Conservation (phyloP, 2,113 vertebrate species). For the Megaptera novaeangliae region DNA sequence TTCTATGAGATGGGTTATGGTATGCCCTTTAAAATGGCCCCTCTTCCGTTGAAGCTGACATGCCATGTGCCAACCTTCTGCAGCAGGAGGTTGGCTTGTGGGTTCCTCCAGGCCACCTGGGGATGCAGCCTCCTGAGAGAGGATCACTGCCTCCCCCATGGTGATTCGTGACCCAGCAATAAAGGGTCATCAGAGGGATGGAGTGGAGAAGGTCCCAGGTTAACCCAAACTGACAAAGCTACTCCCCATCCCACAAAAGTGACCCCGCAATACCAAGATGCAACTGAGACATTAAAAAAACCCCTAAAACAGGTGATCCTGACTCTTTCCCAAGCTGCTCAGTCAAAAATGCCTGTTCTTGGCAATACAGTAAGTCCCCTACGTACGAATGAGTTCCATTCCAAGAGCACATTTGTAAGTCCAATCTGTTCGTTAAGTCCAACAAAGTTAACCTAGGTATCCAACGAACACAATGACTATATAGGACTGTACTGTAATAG, state of each 20-base stretch:
- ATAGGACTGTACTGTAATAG: no score
- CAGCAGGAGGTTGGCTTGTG: not conserved
- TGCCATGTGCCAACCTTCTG: not conserved
- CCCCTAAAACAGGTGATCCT: not conserved
- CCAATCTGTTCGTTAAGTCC: no score
- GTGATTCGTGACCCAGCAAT: not conserved
- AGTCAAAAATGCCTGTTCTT: not conserved
- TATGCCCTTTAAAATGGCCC: not conserved
- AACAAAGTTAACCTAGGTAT: no score
- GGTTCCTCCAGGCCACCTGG: not conserved
- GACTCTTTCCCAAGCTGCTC: not conserved
- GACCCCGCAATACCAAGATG: not conserved
- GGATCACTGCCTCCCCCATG: fast-evolving
- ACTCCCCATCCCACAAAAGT: not conserved
- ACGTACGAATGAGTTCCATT: no score
- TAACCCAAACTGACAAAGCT: not conserved
- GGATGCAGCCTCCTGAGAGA: not conserved
- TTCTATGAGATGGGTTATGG: not conserved
- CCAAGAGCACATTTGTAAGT: no score
- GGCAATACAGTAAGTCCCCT: no score
- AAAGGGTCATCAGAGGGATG: not conserved
- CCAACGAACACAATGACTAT: no score
- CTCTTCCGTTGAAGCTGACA: not conserved
- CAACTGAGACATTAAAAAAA: not conserved
- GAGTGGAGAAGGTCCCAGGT: not conserved